phyloP scores from a whole-genome alignment of 2,797 vertebrate genomes.

The Oryzias sinensis region DNA sequence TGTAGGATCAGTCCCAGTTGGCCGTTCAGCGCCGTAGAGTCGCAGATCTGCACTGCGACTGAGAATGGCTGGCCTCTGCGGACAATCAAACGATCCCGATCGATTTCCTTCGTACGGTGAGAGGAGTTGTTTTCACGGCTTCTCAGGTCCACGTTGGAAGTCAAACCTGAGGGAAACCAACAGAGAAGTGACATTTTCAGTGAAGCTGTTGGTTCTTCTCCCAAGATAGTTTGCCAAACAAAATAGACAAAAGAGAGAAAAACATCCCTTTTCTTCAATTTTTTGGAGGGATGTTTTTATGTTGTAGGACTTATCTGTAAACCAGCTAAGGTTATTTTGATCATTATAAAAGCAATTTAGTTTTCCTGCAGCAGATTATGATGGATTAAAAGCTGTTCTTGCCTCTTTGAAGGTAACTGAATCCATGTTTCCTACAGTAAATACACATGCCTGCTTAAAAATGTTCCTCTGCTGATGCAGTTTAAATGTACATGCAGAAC shows the following conservation, averaged over 20 bases:
- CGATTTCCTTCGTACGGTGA: slow-evolving; percentile 78
- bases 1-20: slow-evolving; percentile 71
- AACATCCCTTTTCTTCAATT: neutral
- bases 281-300: too few species aligned
- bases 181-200: neutral
- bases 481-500: too few species aligned
- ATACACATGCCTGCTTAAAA: too few species aligned
- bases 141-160: slow-evolving; percentile 65
- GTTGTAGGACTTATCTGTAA: too few species aligned
- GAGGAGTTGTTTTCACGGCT: slow-evolving; percentile 71
- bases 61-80: slow-evolving; percentile 78
- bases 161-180: slow-evolving; percentile 42
- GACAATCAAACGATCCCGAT: slow-evolving; percentile 70
- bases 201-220: neutral
- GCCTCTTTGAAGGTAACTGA: too few species aligned
- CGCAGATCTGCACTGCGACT: slow-evolving; percentile 57
- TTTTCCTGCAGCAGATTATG: too few species aligned
- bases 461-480: too few species aligned
- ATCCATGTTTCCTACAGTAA: too few species aligned
- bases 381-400: too few species aligned
- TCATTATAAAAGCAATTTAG: too few species aligned
- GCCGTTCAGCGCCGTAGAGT: slow-evolving; percentile 37
- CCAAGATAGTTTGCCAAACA: neutral
- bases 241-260: neutral
- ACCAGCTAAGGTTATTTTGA: too few species aligned